Evolutionary conservation across 2,888 invertebrate species (phyloP), one percentile per base, ranked within the genome.

Genomic region (Ctenicera cuprea): DNA sequence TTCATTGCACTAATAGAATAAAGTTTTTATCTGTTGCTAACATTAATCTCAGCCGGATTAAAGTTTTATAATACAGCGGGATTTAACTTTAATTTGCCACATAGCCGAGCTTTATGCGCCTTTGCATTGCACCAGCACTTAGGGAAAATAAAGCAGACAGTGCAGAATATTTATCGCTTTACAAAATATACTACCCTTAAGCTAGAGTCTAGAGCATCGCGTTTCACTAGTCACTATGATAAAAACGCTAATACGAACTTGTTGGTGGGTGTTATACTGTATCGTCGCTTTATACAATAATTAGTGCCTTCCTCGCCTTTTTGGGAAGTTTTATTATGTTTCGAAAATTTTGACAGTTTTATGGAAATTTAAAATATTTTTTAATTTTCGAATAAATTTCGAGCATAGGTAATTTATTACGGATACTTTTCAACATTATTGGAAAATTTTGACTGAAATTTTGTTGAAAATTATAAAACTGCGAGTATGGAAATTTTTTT

Each of bases 11-110:
- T 65, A 65, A 71, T 71, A 65, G 71, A 71, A 71, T 71, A 54
- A 71, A 71, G 11, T 57, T 65, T 71, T 71, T 71, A 65, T 65
- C 48, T 65, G 48, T 65, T 59, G 37, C 71, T 59, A 59, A 59
- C 66, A 66, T 66, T 65, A 48, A 72, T 72, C 72, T 62, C 43
- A 8, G 8, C 1, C 4, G 41, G 52, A 66, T 72, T 72, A 72
- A 62, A 62, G 62, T 62, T 72, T 66, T 72, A 72, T 72, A 72
- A 61, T 67, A 37, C 33, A 33, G 20, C 14, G 61, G 62, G 54
- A 66, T 72, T 72, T 66, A 67, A 50, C 20, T 67, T 66, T 66
- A 72, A 72, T 72, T 72, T 72, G 52, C 65, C 62, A 62, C 65
- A 65, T 22, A 38, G 38, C 20, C 26, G 18, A 37, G 59, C 41